Evolutionary conservation across 1,140 invertebrate genomes (phyloP).

Genomic region (Halesus radiatus): DNA sequence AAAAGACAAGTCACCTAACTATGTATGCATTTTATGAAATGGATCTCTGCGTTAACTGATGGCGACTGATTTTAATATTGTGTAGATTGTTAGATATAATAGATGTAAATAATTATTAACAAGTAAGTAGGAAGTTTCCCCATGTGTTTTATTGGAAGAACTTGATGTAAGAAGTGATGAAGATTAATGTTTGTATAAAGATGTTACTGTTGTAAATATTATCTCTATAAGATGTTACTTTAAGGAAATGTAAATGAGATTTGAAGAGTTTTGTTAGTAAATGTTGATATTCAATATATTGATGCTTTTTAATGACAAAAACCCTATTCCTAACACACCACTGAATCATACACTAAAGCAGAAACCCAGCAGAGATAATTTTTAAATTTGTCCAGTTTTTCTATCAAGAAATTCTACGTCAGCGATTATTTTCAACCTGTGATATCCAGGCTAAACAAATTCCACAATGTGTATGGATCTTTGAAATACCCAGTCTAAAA

Average conservation of each 20-base stretch:
- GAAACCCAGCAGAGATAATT: too few species aligned
- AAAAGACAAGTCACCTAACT: too few species aligned
- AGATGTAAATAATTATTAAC: not conserved
- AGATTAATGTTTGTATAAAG: not conserved
- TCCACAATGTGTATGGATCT: too few species aligned
- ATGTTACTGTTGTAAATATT: slow-evolving; percentile 4
- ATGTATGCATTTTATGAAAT: not conserved
- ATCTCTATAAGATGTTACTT: not conserved
- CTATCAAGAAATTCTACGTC: too few species aligned
- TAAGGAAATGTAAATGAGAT: not conserved
- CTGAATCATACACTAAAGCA: too few species aligned
- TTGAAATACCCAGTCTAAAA: too few species aligned
- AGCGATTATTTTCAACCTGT: too few species aligned
- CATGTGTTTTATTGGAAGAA: not conserved
- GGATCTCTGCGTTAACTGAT: not conserved
- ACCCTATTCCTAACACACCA: not conserved
- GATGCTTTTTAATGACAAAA: not conserved
- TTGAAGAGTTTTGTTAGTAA: slow-evolving; percentile 1
- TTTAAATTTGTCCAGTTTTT: too few species aligned
- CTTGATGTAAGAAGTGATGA: too few species aligned
- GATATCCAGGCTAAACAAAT: too few species aligned
- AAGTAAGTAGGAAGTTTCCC: not conserved
- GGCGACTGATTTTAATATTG: slow-evolving; percentile 2
- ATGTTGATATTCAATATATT: slow-evolving; percentile 10
- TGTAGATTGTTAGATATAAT: too few species aligned